Percentiles rank a stretch among this genome's conserved stretches.
These are phyloP conservation scores for Byasa hedistus DNA, from an alignment of 2,888 invertebrate species.

Conservation along the genomic window DNA sequence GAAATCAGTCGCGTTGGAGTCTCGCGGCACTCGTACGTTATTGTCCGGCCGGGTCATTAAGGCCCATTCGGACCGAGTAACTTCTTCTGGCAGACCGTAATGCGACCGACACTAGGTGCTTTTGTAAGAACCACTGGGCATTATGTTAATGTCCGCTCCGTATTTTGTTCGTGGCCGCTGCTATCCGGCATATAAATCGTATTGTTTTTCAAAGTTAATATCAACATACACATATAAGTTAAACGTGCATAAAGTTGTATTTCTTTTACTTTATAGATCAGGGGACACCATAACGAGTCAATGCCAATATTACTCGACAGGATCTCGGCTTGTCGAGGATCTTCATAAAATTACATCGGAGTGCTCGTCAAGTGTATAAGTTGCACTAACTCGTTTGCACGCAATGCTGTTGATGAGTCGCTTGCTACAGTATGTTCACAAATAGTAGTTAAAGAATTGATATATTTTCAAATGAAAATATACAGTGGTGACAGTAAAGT, in stretches of 20 bases:
- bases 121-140: constrained; percentile 24
- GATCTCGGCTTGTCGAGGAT: constrained; percentile 40
- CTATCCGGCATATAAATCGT: constrained; percentile 4
- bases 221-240: too few species aligned
- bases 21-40: constrained; percentile 50
- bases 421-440: constrained; percentile 35
- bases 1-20: constrained; percentile 40
- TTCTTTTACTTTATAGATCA: neutral
- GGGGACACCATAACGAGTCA: neutral
- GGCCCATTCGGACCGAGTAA: constrained; percentile 60
- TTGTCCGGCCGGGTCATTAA: constrained; percentile 65
- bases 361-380: constrained; percentile 51
- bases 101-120: constrained; percentile 39
- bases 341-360: constrained; percentile 59
- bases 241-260: too few species aligned
- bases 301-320: constrained; percentile 26
- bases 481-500: too few species aligned
- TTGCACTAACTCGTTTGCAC: constrained; percentile 57
- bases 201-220: constrained; percentile 32
- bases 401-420: constrained; percentile 51
- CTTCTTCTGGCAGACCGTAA: constrained; percentile 52
- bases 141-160: constrained; percentile 29
- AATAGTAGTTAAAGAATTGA: neutral
- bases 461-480: too few species aligned
- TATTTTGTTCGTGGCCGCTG: constrained; percentile 23